These are phyloP conservation scores for Gallirallus australis DNA, from an alignment of 2,797 vertebrate genomes.

Conservation along the genomic window DNA sequence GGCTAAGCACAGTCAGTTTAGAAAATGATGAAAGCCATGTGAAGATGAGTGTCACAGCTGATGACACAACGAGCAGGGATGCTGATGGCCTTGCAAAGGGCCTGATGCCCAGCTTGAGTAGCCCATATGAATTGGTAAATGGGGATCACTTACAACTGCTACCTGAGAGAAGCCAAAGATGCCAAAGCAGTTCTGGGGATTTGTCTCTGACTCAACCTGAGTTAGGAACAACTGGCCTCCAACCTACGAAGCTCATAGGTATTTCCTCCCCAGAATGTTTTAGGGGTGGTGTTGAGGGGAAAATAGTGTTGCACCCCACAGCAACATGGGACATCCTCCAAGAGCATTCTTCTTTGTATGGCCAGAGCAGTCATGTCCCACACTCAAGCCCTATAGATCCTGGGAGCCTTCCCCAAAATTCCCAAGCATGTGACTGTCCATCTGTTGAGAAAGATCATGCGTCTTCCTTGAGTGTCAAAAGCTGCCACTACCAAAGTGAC, in stretches of 20 bases:
- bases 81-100: background rate
- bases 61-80: background rate
- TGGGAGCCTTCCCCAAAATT: background rate
- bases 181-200: background rate
- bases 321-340: background rate
- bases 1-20: background rate
- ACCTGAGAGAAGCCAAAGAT: background rate
- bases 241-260: fast-evolving
- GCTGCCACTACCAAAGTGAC: background rate
- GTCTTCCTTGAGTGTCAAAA: background rate
- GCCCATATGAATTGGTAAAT: fast-evolving
- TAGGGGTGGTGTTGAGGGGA: background rate
- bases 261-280: background rate
- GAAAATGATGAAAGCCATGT: background rate
- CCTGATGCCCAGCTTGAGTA: background rate
- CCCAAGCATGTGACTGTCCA: background rate
- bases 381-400: background rate
- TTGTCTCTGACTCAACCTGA: background rate
- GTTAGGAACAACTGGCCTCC: background rate
- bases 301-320: background rate
- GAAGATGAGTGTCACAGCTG: background rate
- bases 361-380: background rate
- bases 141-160: background rate
- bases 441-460: background rate
- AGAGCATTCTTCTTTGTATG: background rate